A percentile compares a stretch with the other conserved stretches of the same genome.
phyloP scores from a whole-genome alignment of 2,797 vertebrate species.

The Hylomyscus alleni region DNA sequence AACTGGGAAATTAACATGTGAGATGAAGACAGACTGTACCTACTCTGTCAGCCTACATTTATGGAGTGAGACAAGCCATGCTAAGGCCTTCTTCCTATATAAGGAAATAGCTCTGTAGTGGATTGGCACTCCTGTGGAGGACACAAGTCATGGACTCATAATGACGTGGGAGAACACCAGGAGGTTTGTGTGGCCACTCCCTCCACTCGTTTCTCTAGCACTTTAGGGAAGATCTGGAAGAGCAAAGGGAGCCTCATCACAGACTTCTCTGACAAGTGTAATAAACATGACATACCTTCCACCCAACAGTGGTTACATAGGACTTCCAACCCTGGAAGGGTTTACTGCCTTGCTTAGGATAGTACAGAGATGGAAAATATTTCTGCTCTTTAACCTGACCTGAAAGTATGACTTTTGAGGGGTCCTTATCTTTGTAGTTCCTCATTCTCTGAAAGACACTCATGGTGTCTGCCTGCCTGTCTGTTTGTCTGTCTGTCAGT shows the following conservation, averaged over 20 bases:
- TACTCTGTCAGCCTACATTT: background rate
- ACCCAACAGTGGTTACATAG: background rate
- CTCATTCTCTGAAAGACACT: background rate
- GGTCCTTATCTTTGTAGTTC: background rate
- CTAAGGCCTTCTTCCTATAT: background rate
- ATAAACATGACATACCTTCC: conserved; percentile 2
- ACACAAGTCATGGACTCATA: background rate
- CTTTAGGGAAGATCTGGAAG: background rate
- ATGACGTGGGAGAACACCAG: background rate
- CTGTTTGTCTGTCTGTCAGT: background rate
- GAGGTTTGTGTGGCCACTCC: background rate
- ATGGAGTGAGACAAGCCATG: background rate
- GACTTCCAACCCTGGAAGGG: background rate
- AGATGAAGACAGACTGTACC: background rate
- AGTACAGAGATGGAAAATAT: background rate
- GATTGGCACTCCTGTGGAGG: background rate
- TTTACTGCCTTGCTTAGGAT: background rate
- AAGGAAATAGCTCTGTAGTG: background rate
- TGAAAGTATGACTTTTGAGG: background rate
- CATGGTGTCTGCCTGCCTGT: background rate
- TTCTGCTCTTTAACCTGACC: background rate
- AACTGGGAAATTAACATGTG: background rate
- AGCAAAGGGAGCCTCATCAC: background rate
- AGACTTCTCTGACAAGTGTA: background rate
- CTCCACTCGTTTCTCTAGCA: background rate